Conservation (phyloP, 2,888 invertebrate species). For the Campopleginae sp. region DNA sequence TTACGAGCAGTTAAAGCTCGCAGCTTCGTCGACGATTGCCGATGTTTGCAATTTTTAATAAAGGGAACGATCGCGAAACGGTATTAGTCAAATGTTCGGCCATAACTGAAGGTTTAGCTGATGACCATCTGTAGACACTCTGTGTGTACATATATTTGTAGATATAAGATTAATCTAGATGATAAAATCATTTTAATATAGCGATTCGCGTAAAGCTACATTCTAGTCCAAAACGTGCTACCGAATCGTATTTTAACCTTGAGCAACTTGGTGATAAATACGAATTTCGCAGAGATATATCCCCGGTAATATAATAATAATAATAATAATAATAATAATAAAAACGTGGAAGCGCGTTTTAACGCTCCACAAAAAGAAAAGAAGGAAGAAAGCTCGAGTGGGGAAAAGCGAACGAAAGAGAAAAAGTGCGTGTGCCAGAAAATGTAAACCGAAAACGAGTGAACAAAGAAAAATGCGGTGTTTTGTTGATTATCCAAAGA, state of each 20-base stretch:
- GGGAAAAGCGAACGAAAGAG: conserved; percentile 25
- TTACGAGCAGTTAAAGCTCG: background rate
- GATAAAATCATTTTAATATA: conserved; percentile 58
- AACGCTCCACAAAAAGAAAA: conserved; percentile 47
- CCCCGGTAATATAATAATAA: conserved; percentile 11
- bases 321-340: no score
- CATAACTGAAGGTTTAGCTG: background rate
- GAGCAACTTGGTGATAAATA: conserved; percentile 36
- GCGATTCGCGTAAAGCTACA: conserved; percentile 66
- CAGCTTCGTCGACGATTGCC: background rate
- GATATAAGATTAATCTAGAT: conserved; percentile 42
- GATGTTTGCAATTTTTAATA: background rate
- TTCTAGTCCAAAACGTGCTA: conserved; percentile 75
- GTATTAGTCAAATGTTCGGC: background rate
- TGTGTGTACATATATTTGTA: conserved; percentile 44
- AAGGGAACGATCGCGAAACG: background rate
- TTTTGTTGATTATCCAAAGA: conserved; percentile 80
- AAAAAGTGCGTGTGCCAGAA: conserved; percentile 40
- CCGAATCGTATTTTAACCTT: conserved; percentile 56
- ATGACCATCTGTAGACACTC: background rate
- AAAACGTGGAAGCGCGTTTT: conserved; percentile 44
- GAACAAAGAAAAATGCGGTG: conserved; percentile 51
- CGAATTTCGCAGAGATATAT: conserved; percentile 33
- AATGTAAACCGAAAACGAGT: conserved; percentile 13
- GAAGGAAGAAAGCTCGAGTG: conserved; percentile 48